phyloP scores from a whole-genome alignment of 2,797 vertebrate genomes.

The Catharus ustulatus region DNA sequence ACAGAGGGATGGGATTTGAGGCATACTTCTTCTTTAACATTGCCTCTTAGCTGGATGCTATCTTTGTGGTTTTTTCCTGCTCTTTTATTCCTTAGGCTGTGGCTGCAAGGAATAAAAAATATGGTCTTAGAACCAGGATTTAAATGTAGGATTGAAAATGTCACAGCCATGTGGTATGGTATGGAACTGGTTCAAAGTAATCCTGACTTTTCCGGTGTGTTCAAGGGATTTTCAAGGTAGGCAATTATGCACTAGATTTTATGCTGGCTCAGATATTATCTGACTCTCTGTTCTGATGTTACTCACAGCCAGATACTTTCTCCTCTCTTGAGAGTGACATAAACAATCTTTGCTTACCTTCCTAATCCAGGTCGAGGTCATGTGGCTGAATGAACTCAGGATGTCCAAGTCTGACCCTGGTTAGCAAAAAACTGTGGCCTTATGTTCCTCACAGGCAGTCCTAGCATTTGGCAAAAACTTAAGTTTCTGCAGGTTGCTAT shows the following conservation, averaged over 20 bases:
- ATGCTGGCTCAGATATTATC: neutral
- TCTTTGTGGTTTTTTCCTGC: neutral
- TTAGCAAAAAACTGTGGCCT: neutral
- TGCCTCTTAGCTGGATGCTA: constrained; percentile 26
- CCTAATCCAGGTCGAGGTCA: neutral
- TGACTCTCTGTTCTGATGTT: neutral
- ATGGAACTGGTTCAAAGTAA: neutral
- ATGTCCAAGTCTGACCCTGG: neutral
- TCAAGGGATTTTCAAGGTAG: neutral
- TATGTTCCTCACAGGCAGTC: rapidly evolving
- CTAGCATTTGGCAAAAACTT: neutral
- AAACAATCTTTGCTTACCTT: neutral
- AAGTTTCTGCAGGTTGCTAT: neutral
- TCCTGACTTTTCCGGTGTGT: neutral
- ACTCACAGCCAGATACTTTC: neutral
- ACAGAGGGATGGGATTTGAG: neutral
- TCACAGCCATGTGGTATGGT: neutral
- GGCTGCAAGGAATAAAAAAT: constrained; percentile 20
- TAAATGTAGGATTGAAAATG: constrained; percentile 4
- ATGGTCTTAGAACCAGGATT: neutral
- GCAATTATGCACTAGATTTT: neutral
- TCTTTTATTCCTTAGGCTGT: constrained; percentile 15
- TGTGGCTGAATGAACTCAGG: neutral
- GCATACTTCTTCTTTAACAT: constrained; percentile 34
- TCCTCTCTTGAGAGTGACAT: neutral